Evolutionary conservation across 2,113 vertebrate genomes (phyloP).

Genomic region (Oreochromis spilurus): DNA sequence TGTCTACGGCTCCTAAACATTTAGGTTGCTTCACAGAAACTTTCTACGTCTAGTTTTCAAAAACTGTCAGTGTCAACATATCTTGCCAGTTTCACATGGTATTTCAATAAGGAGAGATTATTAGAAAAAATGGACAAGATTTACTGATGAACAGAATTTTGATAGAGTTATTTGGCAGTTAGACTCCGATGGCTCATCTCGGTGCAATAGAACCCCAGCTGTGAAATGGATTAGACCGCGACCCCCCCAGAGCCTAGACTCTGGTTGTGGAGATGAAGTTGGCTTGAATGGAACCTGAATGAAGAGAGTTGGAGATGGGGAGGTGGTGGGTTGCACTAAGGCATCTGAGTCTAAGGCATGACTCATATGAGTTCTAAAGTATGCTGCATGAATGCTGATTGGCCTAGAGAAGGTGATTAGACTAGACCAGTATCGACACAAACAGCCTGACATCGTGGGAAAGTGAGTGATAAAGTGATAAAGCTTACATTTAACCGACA

Average conservation of each 20-base stretch:
- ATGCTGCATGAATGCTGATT: too few species aligned
- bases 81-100: background rate
- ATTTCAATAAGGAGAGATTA: background rate
- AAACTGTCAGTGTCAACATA: background rate
- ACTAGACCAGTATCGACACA: too few species aligned
- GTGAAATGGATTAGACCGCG: background rate
- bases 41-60: background rate
- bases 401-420: too few species aligned
- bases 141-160: background rate
- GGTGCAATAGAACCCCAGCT: background rate
- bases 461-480: too few species aligned
- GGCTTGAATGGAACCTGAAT: too few species aligned
- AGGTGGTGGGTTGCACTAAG: too few species aligned
- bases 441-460: too few species aligned
- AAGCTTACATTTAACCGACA: too few species aligned
- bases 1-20: background rate
- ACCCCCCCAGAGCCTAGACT: background rate
- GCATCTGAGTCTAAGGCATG: too few species aligned
- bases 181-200: background rate
- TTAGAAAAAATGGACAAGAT: background rate
- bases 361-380: too few species aligned
- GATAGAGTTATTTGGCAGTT: background rate
- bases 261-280: too few species aligned
- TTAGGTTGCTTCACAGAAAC: background rate
- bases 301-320: too few species aligned